Conservation (phyloP, 2,113 vertebrate genomes). For the Vanacampus margaritifer region DNA sequence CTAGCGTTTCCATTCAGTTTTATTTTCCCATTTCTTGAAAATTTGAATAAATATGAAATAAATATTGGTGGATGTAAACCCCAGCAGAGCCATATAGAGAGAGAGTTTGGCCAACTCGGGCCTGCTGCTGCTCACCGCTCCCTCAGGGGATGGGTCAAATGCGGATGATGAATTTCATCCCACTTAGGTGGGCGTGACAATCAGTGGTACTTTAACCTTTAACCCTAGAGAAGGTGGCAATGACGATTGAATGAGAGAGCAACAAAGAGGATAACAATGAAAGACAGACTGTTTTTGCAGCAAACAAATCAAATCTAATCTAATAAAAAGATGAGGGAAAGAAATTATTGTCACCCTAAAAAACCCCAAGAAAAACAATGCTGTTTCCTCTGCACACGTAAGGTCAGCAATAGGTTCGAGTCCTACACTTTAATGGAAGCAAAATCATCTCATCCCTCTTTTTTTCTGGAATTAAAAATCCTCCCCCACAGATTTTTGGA, state of each 20-base stretch:
- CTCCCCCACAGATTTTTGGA: slow-evolving; percentile 36
- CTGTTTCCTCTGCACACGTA: slow-evolving; percentile 13
- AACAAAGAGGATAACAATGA: slow-evolving; percentile 10
- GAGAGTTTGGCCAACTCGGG: too few species aligned
- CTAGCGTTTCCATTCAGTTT: too few species aligned
- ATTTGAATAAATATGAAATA: too few species aligned
- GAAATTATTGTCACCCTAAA: slow-evolving; percentile 36
- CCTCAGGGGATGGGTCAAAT: too few species aligned
- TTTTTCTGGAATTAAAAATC: slow-evolving; percentile 21
- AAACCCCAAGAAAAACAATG: slow-evolving; percentile 14
- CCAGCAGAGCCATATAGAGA: too few species aligned
- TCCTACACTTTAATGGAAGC: slow-evolving; percentile 13
- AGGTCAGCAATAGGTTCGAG: slow-evolving; percentile 34
- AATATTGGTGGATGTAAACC: too few species aligned
- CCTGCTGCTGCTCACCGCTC: too few species aligned
- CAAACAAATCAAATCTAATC: slow-evolving; percentile 25
- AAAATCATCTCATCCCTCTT: slow-evolving; percentile 13
- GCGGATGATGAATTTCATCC: too few species aligned
- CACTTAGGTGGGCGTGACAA: too few species aligned
- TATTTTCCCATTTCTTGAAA: too few species aligned
- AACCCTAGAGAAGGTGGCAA: too few species aligned
- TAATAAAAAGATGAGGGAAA: slow-evolving; percentile 27
- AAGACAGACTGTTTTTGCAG: not conserved
- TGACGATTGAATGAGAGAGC: not conserved
- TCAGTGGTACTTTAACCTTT: too few species aligned